A percentile compares a stretch with the other conserved stretches of the same genome.
Conservation (phyloP, 2,888 invertebrate genomes). For the Clitarchus hookeri region DNA sequence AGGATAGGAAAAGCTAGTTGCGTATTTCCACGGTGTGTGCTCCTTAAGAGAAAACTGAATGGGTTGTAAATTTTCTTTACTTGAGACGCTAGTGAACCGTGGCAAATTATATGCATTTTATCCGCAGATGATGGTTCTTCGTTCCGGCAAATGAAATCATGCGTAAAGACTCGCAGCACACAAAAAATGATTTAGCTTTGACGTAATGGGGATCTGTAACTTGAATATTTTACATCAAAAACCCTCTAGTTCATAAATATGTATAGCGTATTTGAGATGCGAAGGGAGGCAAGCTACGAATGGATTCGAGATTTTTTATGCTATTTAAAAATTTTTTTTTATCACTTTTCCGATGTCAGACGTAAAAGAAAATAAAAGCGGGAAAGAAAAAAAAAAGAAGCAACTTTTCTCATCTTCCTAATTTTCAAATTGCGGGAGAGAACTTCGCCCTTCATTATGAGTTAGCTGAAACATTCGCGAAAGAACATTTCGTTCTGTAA, state of each 20-base stretch:
- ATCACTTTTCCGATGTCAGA: not conserved
- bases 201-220: not conserved
- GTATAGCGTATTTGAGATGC: not conserved
- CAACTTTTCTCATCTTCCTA: not conserved
- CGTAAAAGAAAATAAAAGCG: not conserved
- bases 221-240: not conserved
- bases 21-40: not conserved
- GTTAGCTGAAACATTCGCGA: slow-evolving; percentile 7
- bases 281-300: not conserved
- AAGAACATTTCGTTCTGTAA: not conserved
- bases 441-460: slow-evolving; percentile 3
- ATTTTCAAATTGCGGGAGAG: not conserved
- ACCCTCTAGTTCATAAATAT: not conserved
- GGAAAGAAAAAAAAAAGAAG: not conserved
- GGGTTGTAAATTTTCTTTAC: not conserved
- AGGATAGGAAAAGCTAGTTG: too few relatives aligned
- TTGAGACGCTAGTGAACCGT: not conserved
- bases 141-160: not conserved
- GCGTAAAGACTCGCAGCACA: not conserved
- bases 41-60: not conserved
- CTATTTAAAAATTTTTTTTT: not conserved
- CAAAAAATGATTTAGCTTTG: not conserved
- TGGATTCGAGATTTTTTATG: not conserved
- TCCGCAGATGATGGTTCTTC: not conserved
- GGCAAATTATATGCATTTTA: not conserved